phyloP scores from a whole-genome alignment of 2,888 invertebrate genomes.

The Anagyrus pseudococci region DNA sequence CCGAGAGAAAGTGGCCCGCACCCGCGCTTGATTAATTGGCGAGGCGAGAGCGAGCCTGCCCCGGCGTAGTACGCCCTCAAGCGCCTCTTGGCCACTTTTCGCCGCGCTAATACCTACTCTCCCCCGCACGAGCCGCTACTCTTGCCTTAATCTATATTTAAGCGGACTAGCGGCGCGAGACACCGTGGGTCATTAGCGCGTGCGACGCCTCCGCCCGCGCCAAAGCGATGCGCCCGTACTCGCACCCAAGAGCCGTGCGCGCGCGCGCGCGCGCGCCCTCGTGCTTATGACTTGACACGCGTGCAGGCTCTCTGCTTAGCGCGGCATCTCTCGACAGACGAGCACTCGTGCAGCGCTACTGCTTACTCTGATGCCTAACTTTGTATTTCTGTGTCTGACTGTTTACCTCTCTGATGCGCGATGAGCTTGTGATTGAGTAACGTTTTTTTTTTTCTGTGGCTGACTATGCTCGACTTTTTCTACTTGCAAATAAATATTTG shows the following conservation, averaged over 20 bases:
- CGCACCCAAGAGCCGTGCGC: not conserved
- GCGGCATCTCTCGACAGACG: too few species aligned
- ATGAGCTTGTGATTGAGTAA: too few species aligned
- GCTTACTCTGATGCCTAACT: too few species aligned
- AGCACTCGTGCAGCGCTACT: too few species aligned
- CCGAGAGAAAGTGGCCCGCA: not conserved
- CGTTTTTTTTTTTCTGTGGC: too few species aligned
- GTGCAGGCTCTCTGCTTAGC: too few species aligned
- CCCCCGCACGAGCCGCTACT: not conserved
- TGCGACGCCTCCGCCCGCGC: not conserved
- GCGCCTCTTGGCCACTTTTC: slow-evolving; percentile 4
- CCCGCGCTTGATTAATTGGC: slow-evolving; percentile 23
- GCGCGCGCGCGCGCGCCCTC: not conserved
- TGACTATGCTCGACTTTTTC: too few species aligned
- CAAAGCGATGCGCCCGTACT: not conserved
- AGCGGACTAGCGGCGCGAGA: slow-evolving; percentile 16
- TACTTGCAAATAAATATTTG: too few species aligned
- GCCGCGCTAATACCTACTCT: not conserved
- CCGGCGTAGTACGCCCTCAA: too few species aligned
- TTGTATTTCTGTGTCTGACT: too few species aligned
- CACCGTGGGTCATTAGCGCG: slow-evolving; percentile 5
- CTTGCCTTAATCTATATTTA: slow-evolving; percentile 38
- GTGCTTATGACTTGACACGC: not conserved
- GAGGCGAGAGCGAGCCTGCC: too few species aligned
- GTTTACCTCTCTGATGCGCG: too few species aligned